Conservation (phyloP, 2,888 invertebrate genomes). For the Mythimna loreyi region DNA sequence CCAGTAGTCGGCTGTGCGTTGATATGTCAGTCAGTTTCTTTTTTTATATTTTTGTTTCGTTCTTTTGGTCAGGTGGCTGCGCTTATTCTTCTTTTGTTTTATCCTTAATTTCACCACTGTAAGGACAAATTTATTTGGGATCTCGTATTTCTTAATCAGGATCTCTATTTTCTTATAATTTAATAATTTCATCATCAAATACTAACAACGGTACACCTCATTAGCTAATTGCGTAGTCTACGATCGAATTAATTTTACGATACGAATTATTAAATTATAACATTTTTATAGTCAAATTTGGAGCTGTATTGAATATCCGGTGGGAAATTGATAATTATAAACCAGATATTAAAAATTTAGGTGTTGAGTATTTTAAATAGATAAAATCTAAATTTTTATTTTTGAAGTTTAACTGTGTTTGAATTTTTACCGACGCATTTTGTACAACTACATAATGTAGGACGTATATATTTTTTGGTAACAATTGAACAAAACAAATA, state of each 20-base stretch:
- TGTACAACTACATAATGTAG: accelerated
- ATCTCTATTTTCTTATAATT: not conserved
- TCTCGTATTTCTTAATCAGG: not conserved
- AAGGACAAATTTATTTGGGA: not conserved
- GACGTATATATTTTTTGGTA: not conserved
- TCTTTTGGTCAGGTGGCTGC: not conserved
- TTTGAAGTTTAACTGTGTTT: conserved; percentile 14
- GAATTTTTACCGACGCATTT: conserved; percentile 5
- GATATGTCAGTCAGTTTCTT: too few species aligned
- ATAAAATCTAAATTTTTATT: conserved; percentile 18
- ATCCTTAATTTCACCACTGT: not conserved
- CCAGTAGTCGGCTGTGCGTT: too few species aligned
- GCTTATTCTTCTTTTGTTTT: not conserved
- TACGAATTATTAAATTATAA: conserved; percentile 51
- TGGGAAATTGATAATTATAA: conserved; percentile 53
- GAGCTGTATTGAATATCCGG: conserved; percentile 51
- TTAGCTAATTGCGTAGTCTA: conserved; percentile 49
- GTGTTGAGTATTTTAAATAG: conserved; percentile 22
- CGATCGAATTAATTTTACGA: conserved; percentile 50
- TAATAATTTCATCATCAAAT: conserved; percentile 4
- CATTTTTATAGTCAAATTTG: conserved; percentile 47
- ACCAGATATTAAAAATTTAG: conserved; percentile 27
- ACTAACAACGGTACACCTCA: conserved; percentile 26
- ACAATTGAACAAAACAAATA: not conserved
- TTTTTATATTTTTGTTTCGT: too few species aligned